These are phyloP conservation scores for Malacosoma neustria DNA, from an alignment of 2,888 invertebrate genomes.

Conservation along the genomic window DNA sequence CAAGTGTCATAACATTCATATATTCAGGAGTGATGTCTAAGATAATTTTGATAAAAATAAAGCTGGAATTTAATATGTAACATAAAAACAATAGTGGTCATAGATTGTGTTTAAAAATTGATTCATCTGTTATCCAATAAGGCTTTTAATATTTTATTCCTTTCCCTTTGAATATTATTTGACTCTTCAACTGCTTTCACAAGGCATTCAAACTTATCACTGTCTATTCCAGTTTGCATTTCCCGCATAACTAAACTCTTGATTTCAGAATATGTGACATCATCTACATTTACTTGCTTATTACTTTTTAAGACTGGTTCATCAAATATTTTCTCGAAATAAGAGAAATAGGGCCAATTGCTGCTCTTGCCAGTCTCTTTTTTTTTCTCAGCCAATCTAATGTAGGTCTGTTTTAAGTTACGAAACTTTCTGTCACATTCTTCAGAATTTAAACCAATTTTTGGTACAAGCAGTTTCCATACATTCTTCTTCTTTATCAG, in stretches of 20 bases:
- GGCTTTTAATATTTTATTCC: slow-evolving; percentile 53
- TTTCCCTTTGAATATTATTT: slow-evolving; percentile 52
- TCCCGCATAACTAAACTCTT: slow-evolving; percentile 30
- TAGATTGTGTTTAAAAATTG: background rate
- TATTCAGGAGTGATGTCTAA: too few relatives aligned
- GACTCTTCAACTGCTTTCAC: slow-evolving; percentile 47
- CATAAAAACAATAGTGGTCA: background rate
- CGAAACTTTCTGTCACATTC: slow-evolving; percentile 61
- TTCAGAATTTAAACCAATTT: slow-evolving; percentile 43
- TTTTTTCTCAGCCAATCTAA: slow-evolving; percentile 43
- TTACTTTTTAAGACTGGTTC: slow-evolving; percentile 14
- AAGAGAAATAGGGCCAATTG: slow-evolving; percentile 54
- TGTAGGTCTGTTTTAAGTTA: slow-evolving; percentile 59
- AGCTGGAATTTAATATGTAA: background rate
- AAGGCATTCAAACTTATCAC: slow-evolving; percentile 47
- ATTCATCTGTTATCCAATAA: slow-evolving; percentile 34
- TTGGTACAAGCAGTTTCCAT: slow-evolving; percentile 44
- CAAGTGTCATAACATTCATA: too few relatives aligned
- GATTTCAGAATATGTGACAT: slow-evolving; percentile 33
- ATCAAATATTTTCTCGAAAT: slow-evolving; percentile 55
- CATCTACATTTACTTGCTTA: slow-evolving; percentile 21
- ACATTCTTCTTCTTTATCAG: slow-evolving; percentile 47
- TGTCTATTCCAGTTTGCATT: slow-evolving; percentile 28
- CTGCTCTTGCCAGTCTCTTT: slow-evolving; percentile 38
- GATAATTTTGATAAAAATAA: too few relatives aligned